These are phyloP conservation scores for Alitta virens DNA, from an alignment of 2,888 invertebrate genomes.

Conservation along the genomic window DNA sequence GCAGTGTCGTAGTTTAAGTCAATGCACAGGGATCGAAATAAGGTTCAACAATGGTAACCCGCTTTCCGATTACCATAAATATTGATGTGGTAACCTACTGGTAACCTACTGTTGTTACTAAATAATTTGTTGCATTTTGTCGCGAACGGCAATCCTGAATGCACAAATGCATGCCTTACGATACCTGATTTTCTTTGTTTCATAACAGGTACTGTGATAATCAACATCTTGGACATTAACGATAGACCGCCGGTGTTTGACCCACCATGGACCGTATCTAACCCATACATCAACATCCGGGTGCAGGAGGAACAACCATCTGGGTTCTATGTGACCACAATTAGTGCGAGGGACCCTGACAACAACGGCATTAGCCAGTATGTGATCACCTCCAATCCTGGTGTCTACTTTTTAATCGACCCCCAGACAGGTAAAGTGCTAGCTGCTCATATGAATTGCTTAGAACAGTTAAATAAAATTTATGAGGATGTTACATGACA, in stretches of 20 bases:
- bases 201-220: slow-evolving; percentile 64
- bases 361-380: slow-evolving; percentile 39
- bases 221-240: slow-evolving; percentile 66
- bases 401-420: slow-evolving; percentile 30
- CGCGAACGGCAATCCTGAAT: too few relatives aligned
- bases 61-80: too few relatives aligned
- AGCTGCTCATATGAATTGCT: too few relatives aligned
- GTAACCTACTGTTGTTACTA: too few relatives aligned
- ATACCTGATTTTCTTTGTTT: slow-evolving; percentile 19
- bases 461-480: neutral
- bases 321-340: slow-evolving; percentile 39
- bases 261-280: slow-evolving; percentile 70
- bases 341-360: slow-evolving; percentile 44
- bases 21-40: too few relatives aligned
- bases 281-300: slow-evolving; percentile 59
- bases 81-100: too few relatives aligned
- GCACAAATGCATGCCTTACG: neutral
- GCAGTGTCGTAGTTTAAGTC: too few relatives aligned
- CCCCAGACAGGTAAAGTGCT: slow-evolving; percentile 24
- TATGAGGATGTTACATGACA: neutral
- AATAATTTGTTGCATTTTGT: too few relatives aligned
- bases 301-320: slow-evolving; percentile 41
- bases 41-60: too few relatives aligned
- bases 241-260: slow-evolving; percentile 66
- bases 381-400: slow-evolving; percentile 30